phyloP scores from a whole-genome alignment of 2,888 invertebrate species.

The Sinhomidia bicolor region DNA sequence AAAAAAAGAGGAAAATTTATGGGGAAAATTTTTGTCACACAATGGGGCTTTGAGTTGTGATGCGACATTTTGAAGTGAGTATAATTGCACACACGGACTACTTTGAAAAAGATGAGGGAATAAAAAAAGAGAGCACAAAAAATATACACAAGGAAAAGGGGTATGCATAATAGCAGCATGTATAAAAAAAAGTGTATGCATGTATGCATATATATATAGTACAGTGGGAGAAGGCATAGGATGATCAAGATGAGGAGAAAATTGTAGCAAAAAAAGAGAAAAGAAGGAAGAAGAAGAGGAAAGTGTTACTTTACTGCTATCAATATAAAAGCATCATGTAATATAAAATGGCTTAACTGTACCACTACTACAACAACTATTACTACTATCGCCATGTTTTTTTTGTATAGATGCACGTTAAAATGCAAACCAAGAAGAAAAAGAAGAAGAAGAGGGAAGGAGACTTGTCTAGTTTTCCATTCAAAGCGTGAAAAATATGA shows the following conservation, averaged over 20 bases:
- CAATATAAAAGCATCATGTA: not conserved
- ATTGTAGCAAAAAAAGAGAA: conserved; percentile 37
- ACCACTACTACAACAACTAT: too few species aligned
- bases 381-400: not conserved
- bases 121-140: conserved; percentile 44
- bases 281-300: not conserved
- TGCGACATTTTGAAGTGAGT: conserved; percentile 73
- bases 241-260: conserved; percentile 26
- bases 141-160: conserved; percentile 31
- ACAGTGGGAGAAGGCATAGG: not conserved
- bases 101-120: conserved; percentile 65
- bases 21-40: conserved; percentile 70
- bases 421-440: conserved; percentile 54
- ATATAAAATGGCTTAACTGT: not conserved
- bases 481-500: conserved; percentile 56
- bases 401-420: conserved; percentile 26
- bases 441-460: conserved; percentile 18
- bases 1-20: conserved; percentile 66
- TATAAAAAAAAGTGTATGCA: not conserved
- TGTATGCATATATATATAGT: not conserved
- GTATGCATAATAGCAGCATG: conserved; percentile 7
- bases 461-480: conserved; percentile 45
- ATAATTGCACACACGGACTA: conserved; percentile 72
- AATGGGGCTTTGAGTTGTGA: conserved; percentile 72
- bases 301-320: not conserved